Evolutionary conservation across 2,888 invertebrate genomes (phyloP).

Genomic region (Cryptosula pallasiana): DNA sequence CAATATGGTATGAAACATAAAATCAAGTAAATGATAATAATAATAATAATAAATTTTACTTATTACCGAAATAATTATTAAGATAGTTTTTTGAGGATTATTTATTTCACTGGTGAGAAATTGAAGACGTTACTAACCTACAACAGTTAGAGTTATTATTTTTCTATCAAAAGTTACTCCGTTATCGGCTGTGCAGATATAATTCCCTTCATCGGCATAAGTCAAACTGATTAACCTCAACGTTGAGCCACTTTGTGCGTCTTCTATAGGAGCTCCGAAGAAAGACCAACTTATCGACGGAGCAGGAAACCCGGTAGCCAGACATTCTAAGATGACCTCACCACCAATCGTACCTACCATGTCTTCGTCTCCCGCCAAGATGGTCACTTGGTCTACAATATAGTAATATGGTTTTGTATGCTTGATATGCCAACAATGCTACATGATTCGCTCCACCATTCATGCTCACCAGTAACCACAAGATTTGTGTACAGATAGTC

Average conservation of each 20-base stretch:
- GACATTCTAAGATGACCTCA: background rate
- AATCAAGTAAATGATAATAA: too few species aligned
- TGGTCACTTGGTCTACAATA: too few species aligned
- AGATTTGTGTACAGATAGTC: constrained; percentile 43
- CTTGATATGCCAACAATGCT: too few species aligned
- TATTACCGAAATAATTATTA: too few species aligned
- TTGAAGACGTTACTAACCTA: background rate
- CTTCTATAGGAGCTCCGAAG: background rate
- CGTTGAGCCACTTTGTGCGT: constrained; percentile 2
- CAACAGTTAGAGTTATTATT: background rate
- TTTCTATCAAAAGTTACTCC: background rate
- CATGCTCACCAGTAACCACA: background rate
- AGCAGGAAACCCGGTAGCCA: background rate
- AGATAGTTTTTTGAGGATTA: too few species aligned
- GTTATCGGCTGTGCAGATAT: constrained; percentile 18
- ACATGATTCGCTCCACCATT: too few species aligned
- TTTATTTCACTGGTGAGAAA: too few species aligned
- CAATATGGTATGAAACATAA: too few species aligned
- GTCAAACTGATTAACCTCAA: background rate
- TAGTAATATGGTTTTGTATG: too few species aligned
- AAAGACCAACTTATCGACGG: constrained; percentile 2
- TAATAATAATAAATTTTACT: too few species aligned
- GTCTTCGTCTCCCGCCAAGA: too few species aligned
- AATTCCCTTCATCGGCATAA: background rate
- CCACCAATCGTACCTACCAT: too few species aligned